Evolutionary conservation across 2,888 invertebrate genomes (phyloP).

Genomic region (Sisyra terminalis): DNA sequence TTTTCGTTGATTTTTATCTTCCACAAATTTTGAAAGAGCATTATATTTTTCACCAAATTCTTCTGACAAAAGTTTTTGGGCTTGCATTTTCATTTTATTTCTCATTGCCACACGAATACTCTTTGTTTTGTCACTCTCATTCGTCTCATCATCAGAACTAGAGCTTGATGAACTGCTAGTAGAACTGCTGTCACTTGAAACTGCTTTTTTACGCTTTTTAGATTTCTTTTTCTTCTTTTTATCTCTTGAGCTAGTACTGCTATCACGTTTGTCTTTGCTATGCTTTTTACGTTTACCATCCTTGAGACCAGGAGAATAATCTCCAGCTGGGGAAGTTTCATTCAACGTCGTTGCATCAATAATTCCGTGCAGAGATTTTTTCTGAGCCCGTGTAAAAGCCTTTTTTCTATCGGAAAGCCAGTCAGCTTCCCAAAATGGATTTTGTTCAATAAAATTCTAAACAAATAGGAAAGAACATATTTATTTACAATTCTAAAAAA

Average conservation of each 20-base stretch:
- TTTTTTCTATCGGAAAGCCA: conserved; percentile 71
- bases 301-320: conserved; percentile 14
- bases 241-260: conserved; percentile 19
- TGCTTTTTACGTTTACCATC: conserved; percentile 17
- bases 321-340: conserved; percentile 13
- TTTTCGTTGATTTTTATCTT: conserved; percentile 28
- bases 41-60: conserved; percentile 26
- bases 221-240: conserved; percentile 40
- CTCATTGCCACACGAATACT: conserved; percentile 51
- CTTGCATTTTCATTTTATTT: conserved; percentile 33
- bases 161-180: conserved; percentile 27
- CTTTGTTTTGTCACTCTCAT: conserved; percentile 30
- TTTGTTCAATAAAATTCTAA: conserved; percentile 65
- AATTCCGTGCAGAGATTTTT: conserved; percentile 15
- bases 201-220: conserved; percentile 14
- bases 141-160: conserved; percentile 23
- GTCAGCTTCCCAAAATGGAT: conserved; percentile 76
- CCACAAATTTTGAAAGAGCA: conserved; percentile 28
- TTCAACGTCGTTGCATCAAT: conserved; percentile 12
- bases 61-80: conserved; percentile 29
- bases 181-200: conserved; percentile 21
- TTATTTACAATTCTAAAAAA: not conserved
- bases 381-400: conserved; percentile 35
- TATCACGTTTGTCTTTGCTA: conserved; percentile 17
- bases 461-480: too few relatives aligned